Conservation (phyloP, 2,113 vertebrate genomes). For the Cololabis saira region DNA sequence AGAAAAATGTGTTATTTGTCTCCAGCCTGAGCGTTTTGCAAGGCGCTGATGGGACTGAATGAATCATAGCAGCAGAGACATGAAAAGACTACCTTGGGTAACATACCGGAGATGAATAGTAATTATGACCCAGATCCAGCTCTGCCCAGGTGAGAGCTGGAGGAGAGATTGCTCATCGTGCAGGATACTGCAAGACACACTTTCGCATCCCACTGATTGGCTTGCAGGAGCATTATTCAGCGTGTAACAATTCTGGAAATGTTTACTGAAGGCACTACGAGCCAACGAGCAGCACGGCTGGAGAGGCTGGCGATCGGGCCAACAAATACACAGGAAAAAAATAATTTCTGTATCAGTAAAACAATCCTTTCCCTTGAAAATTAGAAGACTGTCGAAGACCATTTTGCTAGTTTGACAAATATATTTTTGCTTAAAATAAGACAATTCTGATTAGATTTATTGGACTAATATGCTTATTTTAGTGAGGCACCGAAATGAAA, state of each 20-base stretch:
- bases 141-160: constrained; percentile 44
- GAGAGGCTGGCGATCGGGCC: constrained; percentile 31
- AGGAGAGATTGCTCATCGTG: constrained; percentile 58
- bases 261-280: constrained; percentile 33
- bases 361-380: too few relatives aligned
- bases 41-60: constrained; percentile 48
- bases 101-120: constrained; percentile 47
- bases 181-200: constrained; percentile 38
- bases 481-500: too few relatives aligned
- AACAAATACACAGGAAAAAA: not conserved
- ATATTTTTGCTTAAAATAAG: too few relatives aligned
- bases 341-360: too few relatives aligned
- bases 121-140: constrained; percentile 33
- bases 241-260: constrained; percentile 50
- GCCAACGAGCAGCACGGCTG: constrained; percentile 32
- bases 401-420: too few relatives aligned
- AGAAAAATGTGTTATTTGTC: too few relatives aligned
- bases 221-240: constrained; percentile 42
- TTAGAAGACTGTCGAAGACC: too few relatives aligned
- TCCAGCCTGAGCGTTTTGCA: constrained; percentile 3
- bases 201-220: constrained; percentile 1
- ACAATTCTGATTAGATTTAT: too few relatives aligned
- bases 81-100: constrained; percentile 6
- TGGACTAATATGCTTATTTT: too few relatives aligned
- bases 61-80: constrained; percentile 32